Conservation (phyloP, 2,797 vertebrate genomes). For the Amblyopsis hoosieri region DNA sequence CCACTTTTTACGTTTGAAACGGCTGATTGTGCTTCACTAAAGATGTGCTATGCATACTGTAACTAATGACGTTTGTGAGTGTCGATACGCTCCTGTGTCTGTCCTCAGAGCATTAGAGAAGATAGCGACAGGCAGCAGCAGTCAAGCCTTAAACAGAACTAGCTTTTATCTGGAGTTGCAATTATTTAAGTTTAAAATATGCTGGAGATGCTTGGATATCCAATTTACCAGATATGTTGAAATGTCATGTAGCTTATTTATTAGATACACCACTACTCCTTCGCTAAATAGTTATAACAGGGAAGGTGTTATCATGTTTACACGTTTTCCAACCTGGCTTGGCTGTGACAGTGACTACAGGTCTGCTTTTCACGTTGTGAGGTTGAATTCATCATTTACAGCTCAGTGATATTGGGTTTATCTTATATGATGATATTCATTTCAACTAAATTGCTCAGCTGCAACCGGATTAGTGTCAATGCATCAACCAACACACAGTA, state of each 20-base stretch:
- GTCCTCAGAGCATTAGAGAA: slow-evolving; percentile 27
- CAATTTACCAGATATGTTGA: slow-evolving; percentile 88
- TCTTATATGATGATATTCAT: background rate
- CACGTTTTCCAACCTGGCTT: too few species aligned
- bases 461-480: background rate
- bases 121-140: slow-evolving; percentile 29
- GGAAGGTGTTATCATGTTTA: too few species aligned
- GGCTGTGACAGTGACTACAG: too few species aligned
- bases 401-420: slow-evolving; percentile 8
- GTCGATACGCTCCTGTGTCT: slow-evolving; percentile 79
- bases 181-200: slow-evolving; percentile 66
- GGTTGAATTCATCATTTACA: too few species aligned
- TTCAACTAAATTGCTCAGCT: background rate
- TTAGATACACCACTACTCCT: too few species aligned
- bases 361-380: too few species aligned
- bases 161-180: slow-evolving; percentile 15
- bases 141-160: slow-evolving; percentile 16
- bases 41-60: slow-evolving; percentile 84
- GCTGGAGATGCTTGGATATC: slow-evolving; percentile 93
- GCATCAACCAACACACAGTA: background rate
- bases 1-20: slow-evolving; percentile 82
- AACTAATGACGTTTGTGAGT: slow-evolving; percentile 84
- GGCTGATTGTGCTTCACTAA: slow-evolving; percentile 79
- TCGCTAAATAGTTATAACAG: too few species aligned
- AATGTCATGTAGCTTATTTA: background rate